Evolutionary conservation across 2,113 vertebrate genomes (phyloP).

Genomic region (Pomatostomus ruficeps): DNA sequence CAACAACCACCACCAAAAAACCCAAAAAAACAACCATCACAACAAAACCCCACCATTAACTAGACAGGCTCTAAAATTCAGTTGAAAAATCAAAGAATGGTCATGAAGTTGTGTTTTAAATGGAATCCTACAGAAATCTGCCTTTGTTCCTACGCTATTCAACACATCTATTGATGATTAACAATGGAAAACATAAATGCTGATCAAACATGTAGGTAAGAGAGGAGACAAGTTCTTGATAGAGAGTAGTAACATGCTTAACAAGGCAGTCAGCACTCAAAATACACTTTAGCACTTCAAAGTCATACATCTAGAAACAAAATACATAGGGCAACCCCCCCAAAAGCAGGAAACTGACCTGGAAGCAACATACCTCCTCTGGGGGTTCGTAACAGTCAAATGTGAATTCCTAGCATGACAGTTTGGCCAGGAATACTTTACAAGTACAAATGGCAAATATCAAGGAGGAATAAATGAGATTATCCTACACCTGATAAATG

Average conservation of each 20-base stretch:
- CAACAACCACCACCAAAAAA: neutral
- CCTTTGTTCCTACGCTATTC: neutral
- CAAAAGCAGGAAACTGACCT: neutral
- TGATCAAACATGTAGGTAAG: neutral
- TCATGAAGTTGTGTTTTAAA: neutral
- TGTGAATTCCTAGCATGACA: fast-evolving
- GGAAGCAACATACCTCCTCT: neutral
- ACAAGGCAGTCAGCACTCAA: neutral
- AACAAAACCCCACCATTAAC: neutral
- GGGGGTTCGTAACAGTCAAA: neutral
- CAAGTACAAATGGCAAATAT: neutral
- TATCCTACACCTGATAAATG: neutral
- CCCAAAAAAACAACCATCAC: neutral
- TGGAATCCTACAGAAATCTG: neutral
- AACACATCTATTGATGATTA: neutral
- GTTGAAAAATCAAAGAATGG: neutral
- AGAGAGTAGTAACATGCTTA: neutral
- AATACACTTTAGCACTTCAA: neutral
- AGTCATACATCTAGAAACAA: neutral
- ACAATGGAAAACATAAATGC: neutral
- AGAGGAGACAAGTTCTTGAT: neutral
- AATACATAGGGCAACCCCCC: neutral
- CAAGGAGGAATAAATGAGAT: neutral
- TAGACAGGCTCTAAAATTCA: neutral
- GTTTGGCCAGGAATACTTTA: neutral